These are phyloP conservation scores for Agrypnus murinus DNA, from an alignment of 2,888 invertebrate genomes.

Conservation along the genomic window DNA sequence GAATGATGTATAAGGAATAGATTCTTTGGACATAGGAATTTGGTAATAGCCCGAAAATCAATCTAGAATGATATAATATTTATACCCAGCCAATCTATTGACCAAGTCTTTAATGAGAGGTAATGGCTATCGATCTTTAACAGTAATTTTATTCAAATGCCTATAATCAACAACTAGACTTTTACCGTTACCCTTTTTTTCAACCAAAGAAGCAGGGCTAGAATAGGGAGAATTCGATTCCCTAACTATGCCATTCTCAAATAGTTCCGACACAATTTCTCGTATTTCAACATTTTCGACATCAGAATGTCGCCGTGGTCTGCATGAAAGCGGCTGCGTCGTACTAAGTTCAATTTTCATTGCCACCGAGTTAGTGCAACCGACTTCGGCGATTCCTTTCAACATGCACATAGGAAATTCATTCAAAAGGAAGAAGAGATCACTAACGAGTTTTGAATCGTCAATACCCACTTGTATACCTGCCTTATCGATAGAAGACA, in stretches of 20 bases:
- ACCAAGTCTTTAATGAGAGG: constrained; percentile 23
- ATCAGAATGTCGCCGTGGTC: neutral
- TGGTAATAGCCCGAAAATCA: constrained; percentile 55
- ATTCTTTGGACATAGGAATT: constrained; percentile 54
- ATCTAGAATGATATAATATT: constrained; percentile 50
- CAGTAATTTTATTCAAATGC: constrained; percentile 3
- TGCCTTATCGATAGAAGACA: neutral
- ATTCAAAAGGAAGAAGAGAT: neutral
- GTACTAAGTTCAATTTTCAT: neutral
- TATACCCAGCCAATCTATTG: constrained; percentile 36
- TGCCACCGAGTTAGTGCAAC: too few relatives aligned
- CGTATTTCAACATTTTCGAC: neutral
- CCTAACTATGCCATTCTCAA: neutral
- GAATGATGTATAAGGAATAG: constrained; percentile 57
- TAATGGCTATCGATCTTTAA: neutral
- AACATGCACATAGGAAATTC: neutral
- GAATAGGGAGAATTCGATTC: neutral
- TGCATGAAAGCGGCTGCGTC: neutral
- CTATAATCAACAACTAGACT: constrained; percentile 5
- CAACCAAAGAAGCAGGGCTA: neutral
- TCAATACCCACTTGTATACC: neutral
- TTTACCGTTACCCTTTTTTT: neutral
- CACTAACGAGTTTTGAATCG: neutral
- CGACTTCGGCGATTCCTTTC: neutral
- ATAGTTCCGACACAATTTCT: neutral